Percentiles rank a stretch among this genome's conserved stretches.
These are phyloP conservation scores for Notamacropus eugenii DNA, from an alignment of 2,797 vertebrate genomes.

Conservation along the genomic window DNA sequence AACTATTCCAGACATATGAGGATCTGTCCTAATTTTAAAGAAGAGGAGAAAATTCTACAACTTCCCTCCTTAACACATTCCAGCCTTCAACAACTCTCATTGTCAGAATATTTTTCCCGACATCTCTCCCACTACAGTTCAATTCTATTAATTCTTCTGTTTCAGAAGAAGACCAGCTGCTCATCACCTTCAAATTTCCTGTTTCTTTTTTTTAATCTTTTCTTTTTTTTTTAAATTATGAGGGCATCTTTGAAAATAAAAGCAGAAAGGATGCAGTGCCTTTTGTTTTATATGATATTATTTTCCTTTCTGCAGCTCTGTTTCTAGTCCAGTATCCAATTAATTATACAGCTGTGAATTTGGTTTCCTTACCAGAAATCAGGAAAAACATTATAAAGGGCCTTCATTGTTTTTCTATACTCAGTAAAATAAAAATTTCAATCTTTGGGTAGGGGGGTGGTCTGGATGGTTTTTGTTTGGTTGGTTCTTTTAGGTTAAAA, in stretches of 20 bases:
- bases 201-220: neutral
- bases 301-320: neutral
- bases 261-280: neutral
- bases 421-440: conserved; percentile 16
- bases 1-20: conserved; percentile 47
- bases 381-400: neutral
- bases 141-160: conserved; percentile 55
- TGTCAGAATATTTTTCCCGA: conserved; percentile 41
- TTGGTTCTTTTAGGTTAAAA: conserved; percentile 5
- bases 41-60: conserved; percentile 47
- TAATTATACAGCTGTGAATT: conserved; percentile 37
- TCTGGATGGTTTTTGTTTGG: neutral
- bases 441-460: neutral
- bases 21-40: conserved; percentile 56
- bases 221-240: too few species aligned
- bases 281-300: neutral
- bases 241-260: conserved; percentile 4
- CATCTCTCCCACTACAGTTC: conserved; percentile 51
- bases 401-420: neutral
- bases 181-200: conserved; percentile 17
- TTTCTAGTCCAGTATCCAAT: neutral
- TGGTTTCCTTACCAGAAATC: conserved; percentile 37
- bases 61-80: conserved; percentile 58
- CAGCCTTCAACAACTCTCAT: conserved; percentile 46
- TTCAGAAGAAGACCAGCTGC: conserved; percentile 56